Base-by-base conservation (phyloP, 2,888 invertebrate species). In the Anarsia innoxiella region DNA sequence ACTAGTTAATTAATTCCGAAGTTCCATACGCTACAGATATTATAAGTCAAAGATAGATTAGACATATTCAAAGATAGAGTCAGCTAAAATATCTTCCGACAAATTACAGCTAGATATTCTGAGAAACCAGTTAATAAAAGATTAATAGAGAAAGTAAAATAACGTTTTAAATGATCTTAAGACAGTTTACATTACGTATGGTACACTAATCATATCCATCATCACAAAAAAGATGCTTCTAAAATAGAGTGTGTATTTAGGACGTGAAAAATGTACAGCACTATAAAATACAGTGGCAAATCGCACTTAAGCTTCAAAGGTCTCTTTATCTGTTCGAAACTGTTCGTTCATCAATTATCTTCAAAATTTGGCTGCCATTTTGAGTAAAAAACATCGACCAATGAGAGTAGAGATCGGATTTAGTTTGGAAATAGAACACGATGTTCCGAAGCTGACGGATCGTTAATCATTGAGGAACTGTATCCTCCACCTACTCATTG, bases 331-430 rank as follows among this genome's bases (percentile, higher is more conserved):
- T 71, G 59, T 59, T 65, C 53, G 53, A 67, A 61, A 67, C 62
- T 51, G 53, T 51, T 63, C 51, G 51, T 56, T 68, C 76, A 79
- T 82, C 71, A 75, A 73, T 80, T 69, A 77, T 74, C 66, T 70
- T 73, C 67, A 61, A 73, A 76, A 67, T 68, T 77, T 60, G 68
- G 66, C 73, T 74, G 69, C 77, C 78, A 79, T 78, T 70, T 71
- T 69, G 68, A n/a, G n/a, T 60, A 76, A 75, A 74, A 74, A 68
- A 66, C 51, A 37, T 51, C 39, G 39, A 63, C 83, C 80, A 82
- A 82, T 79, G 53, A 54, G 60, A 68, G 51, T 52, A 40, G 56
- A 41, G 50, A 48, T 48, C 53, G 49, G 48, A 61, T 66, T 61
- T 49, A 66, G 69, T 73, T 76, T 66, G 58, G 65, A 82, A 78